phyloP scores from a whole-genome alignment of 2,888 invertebrate genomes.

The Plebejus argus region DNA sequence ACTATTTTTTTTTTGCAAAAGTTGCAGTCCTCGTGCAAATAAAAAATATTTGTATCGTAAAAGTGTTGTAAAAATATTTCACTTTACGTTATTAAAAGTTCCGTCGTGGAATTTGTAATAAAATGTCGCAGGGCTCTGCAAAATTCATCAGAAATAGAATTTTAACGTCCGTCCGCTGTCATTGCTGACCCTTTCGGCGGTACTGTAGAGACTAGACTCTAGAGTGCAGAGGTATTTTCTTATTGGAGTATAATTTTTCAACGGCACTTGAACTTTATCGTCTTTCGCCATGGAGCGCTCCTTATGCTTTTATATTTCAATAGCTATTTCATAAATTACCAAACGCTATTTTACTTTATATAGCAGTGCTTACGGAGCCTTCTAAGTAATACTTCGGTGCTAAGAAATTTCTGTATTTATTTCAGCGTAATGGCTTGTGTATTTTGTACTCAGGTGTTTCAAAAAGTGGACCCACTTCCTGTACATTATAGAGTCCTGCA shows the following conservation, averaged over 20 bases:
- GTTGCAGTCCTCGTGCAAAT: background rate
- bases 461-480: background rate
- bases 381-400: background rate
- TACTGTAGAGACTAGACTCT: background rate
- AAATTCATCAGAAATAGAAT: constrained; percentile 28
- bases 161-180: constrained; percentile 17
- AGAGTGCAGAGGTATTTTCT: background rate
- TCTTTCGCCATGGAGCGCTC: background rate
- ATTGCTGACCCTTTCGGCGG: background rate
- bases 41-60: constrained; percentile 9
- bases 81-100: constrained; percentile 11
- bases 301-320: background rate
- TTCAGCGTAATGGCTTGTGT: background rate
- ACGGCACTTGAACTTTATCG: background rate
- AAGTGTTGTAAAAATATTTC: constrained; percentile 22
- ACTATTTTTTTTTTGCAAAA: too few relatives aligned
- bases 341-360: background rate
- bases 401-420: background rate
- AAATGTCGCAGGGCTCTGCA: constrained; percentile 18
- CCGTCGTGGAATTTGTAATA: constrained; percentile 25
- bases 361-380: background rate
- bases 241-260: constrained; percentile 21
- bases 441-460: background rate
- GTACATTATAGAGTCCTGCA: background rate
- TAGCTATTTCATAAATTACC: background rate